phyloP scores from a whole-genome alignment of 2,113 vertebrate species.

The Sula dactylatra region DNA sequence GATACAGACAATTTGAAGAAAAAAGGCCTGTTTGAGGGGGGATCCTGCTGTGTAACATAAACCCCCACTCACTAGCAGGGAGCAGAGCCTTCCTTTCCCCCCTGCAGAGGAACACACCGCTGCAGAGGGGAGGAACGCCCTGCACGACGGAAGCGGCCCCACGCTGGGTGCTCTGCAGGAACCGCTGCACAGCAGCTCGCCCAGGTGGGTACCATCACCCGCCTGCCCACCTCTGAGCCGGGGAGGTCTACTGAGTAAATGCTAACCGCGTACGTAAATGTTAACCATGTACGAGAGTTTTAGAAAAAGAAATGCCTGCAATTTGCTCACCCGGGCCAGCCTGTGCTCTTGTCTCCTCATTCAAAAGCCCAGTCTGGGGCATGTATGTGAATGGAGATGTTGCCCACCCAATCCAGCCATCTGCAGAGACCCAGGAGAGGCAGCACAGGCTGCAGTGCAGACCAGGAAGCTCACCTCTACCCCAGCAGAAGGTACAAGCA shows the following conservation, averaged over 20 bases:
- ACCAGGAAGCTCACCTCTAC: background rate
- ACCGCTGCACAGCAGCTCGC: background rate
- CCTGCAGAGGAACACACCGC: background rate
- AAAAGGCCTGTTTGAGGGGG: background rate
- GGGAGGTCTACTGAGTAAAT: background rate
- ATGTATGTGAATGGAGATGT: background rate
- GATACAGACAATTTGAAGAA: background rate
- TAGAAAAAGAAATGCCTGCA: background rate
- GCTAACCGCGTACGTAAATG: background rate
- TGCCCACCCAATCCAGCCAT: background rate
- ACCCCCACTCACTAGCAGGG: background rate
- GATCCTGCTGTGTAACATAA: background rate
- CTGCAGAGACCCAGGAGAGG: background rate
- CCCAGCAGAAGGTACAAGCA: background rate
- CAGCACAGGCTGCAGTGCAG: background rate
- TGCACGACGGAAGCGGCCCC: background rate
- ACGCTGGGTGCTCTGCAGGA: background rate
- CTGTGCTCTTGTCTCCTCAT: background rate
- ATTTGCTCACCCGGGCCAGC: background rate
- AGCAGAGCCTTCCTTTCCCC: background rate
- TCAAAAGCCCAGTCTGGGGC: background rate
- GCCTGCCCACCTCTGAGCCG: background rate
- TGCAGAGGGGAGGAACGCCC: background rate
- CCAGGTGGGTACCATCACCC: background rate
- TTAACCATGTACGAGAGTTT: rapidly evolving